Percentiles rank a stretch among this genome's conserved stretches.
phyloP scores from a whole-genome alignment of 1,140 invertebrate species.

The Batillaria attramentaria region DNA sequence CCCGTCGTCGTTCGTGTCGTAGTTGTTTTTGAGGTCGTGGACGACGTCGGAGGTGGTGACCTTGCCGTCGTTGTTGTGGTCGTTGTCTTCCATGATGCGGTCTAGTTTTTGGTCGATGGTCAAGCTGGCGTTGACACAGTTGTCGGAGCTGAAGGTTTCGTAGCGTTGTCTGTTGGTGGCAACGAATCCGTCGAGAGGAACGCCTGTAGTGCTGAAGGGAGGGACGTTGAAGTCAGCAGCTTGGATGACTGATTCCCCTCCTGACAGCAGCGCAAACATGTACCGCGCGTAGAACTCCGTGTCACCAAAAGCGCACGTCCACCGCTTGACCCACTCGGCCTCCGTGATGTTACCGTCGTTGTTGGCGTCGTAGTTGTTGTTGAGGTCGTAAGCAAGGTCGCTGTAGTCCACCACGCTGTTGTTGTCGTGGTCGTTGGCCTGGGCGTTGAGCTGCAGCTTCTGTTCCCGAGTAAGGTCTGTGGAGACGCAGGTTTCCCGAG shows the following conservation, averaged over 20 bases:
- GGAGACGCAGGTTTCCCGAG: neutral
- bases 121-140: neutral
- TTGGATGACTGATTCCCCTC: neutral
- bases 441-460: neutral
- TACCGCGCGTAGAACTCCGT: neutral
- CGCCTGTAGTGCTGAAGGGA: too few species aligned
- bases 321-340: neutral
- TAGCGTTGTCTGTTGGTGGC: too few species aligned
- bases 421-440: neutral
- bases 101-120: neutral
- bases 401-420: neutral
- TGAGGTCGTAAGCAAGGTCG: neutral
- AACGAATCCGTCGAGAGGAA: too few species aligned
- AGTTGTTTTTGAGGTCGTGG: slow-evolving; percentile 12
- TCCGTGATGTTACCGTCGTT: neutral
- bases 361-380: neutral
- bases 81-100: neutral
- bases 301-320: neutral
- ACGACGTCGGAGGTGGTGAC: neutral
- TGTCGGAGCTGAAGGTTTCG: neutral
- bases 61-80: neutral
- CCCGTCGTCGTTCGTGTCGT: slow-evolving; percentile 8
- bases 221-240: neutral
- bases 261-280: neutral
- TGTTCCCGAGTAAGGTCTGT: neutral